These are phyloP conservation scores for Bovichtus variegatus DNA, from an alignment of 2,797 vertebrate species.

Conservation along the genomic window DNA sequence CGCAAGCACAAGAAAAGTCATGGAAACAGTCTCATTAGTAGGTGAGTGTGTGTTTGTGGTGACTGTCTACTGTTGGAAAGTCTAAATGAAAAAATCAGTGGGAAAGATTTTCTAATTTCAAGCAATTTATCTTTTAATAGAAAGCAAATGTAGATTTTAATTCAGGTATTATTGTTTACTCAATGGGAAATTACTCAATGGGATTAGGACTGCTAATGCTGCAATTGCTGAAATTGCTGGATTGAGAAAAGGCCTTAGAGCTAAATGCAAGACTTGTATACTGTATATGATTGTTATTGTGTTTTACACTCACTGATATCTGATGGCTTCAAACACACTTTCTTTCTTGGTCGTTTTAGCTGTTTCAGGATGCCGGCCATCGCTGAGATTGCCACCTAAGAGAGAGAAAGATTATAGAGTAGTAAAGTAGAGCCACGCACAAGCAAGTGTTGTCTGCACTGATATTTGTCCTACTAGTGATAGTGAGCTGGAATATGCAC, in stretches of 20 bases:
- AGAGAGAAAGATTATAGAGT: not conserved
- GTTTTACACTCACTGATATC: constrained; percentile 89
- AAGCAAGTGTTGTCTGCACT: not conserved
- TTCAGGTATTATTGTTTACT: not conserved
- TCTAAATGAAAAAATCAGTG: not conserved
- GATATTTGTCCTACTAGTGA: not conserved
- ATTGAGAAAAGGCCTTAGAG: not conserved
- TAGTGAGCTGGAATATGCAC: not conserved
- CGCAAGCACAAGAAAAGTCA: constrained; percentile 50
- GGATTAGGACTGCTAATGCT: not conserved
- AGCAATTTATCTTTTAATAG: constrained; percentile 18
- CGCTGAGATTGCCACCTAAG: constrained; percentile 93
- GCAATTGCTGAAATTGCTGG: not conserved
- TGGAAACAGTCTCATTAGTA: not conserved
- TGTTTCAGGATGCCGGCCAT: constrained; percentile 95
- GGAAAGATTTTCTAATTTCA: constrained; percentile 22
- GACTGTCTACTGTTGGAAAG: not conserved
- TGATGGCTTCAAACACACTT: constrained; percentile 89
- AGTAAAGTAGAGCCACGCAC: not conserved
- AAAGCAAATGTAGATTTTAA: constrained; percentile 27
- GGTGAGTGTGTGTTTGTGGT: not conserved
- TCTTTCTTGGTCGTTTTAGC: constrained; percentile 91
- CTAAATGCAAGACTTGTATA: not conserved
- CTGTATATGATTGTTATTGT: not conserved
- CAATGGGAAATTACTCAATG: constrained; percentile 11